Evolutionary conservation across 2,888 invertebrate genomes (phyloP), one percentile per base, ranked within the genome.

Genomic region (Eucera pruinosa): DNA sequence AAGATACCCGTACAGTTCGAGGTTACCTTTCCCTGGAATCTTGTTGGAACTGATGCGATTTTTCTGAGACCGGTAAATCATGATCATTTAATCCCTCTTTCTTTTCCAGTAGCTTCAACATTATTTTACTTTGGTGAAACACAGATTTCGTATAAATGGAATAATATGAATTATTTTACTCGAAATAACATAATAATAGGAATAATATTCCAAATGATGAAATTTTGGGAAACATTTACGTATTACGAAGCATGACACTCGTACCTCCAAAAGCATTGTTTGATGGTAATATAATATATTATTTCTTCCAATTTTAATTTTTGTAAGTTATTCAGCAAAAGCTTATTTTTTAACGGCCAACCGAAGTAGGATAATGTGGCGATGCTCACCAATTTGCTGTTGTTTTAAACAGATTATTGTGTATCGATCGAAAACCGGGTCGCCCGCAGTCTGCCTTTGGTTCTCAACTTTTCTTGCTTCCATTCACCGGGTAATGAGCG

Each of bases 401-500:
- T 58, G 58, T 50, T 60, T 60, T 20, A 67, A 60, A 60, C 60
- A 50, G 60, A 67, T 67, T 67, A 58, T 58, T 30, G 48, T 7
- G 58, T 60, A 67, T 60, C 60, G 67, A 60, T 67, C 60, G 67
- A 30, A 4, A 11, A 58, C 11, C 20, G 25, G 47, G 36, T 57
- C 27, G 6, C 20, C 47, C 13, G 48, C 27, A 20, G 20, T 30
- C 60, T 27, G 30, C 36, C 48, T 60, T 48, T 52, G 45, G 50
- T 69, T 62, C 52, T 52, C 62, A 36, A 62, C 33, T 69, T 69
- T 62, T 69, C 45, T 36, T 54, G 62, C 62, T 54, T 52, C 69
- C 43, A 61, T 69, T 62, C 62, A 61, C 62, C 69, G 52, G 15
- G 69, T 69, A 69, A 69, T 62, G 69, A 69, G 69, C 61, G 62